Evolutionary conservation across 2,888 invertebrate genomes (phyloP).

Genomic region (Coelopa pilipes): DNA sequence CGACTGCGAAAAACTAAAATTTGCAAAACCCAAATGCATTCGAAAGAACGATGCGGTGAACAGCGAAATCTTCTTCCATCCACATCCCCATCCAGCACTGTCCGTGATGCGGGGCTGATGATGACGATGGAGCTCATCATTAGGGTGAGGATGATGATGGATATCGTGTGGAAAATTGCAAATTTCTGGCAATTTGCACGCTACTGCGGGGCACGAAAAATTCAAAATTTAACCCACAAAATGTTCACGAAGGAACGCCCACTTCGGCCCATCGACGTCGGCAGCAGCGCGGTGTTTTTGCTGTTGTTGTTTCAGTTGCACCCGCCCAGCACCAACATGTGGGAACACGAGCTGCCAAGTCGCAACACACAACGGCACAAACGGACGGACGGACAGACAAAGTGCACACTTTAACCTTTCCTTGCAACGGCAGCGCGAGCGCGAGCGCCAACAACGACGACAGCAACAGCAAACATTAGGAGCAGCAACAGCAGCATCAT

Average conservation of each 20-base stretch:
- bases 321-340: not conserved
- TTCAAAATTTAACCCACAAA: conserved; percentile 33
- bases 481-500: conserved; percentile 11
- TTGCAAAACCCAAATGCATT: too few species aligned
- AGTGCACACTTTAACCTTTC: conserved; percentile 41
- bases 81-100: too few species aligned
- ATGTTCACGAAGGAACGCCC: conserved; percentile 38
- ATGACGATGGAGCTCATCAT: too few species aligned
- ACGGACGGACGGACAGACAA: not conserved
- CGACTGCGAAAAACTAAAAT: too few species aligned
- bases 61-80: too few species aligned
- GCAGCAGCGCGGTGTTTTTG: conserved; percentile 8
- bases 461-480: not conserved
- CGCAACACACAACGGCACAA: too few species aligned
- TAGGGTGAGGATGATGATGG: not conserved
- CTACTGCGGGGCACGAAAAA: conserved; percentile 44
- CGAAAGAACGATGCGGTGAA: too few species aligned
- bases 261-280: conserved; percentile 27
- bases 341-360: conserved; percentile 15
- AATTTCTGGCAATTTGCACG: conserved; percentile 47
- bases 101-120: too few species aligned
- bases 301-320: not conserved
- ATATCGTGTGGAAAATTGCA: conserved; percentile 44
- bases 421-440: conserved; percentile 21
- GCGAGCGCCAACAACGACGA: not conserved